These are phyloP conservation scores for Uropsilus gracilis DNA, from an alignment of 2,113 vertebrate species.

Conservation along the genomic window DNA sequence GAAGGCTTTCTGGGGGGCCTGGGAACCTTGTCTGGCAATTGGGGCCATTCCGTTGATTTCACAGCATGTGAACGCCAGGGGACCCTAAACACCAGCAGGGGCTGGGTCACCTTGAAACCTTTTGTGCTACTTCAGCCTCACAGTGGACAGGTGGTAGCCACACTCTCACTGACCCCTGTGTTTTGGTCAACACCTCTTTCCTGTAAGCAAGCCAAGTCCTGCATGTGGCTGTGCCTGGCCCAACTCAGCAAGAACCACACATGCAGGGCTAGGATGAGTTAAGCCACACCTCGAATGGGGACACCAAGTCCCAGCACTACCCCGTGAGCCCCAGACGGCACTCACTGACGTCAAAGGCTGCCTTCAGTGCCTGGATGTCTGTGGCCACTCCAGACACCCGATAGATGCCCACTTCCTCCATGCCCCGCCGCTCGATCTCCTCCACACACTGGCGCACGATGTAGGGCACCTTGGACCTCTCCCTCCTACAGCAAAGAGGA, in stretches of 20 bases:
- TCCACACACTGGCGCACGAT: slow-evolving; percentile 98
- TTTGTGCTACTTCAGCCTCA: not conserved
- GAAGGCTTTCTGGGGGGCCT: not conserved
- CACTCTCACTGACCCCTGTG: not conserved
- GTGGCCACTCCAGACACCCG: slow-evolving; percentile 97
- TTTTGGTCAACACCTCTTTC: not conserved
- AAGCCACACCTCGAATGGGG: not conserved
- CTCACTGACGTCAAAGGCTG: slow-evolving; percentile 98
- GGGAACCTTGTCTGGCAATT: accelerated
- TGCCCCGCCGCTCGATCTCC: slow-evolving; percentile 96
- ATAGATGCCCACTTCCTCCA: slow-evolving; percentile 99
- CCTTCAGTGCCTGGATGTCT: slow-evolving; percentile 97
- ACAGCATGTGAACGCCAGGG: accelerated
- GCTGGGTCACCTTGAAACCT: too few relatives aligned
- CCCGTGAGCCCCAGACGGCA: slow-evolving; percentile 45
- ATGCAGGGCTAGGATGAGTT: accelerated
- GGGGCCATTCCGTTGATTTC: not conserved
- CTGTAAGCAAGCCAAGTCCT: not conserved
- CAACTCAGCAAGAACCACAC: accelerated
- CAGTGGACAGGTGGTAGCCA: not conserved
- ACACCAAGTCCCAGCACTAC: not conserved
- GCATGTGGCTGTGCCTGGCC: too few relatives aligned
- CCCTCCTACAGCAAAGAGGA: slow-evolving; percentile 87
- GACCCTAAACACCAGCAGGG: accelerated
- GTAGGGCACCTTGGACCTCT: slow-evolving; percentile 98